Base-by-base conservation (phyloP, 2,113 vertebrate genomes). In the Bos javanicus region DNA sequence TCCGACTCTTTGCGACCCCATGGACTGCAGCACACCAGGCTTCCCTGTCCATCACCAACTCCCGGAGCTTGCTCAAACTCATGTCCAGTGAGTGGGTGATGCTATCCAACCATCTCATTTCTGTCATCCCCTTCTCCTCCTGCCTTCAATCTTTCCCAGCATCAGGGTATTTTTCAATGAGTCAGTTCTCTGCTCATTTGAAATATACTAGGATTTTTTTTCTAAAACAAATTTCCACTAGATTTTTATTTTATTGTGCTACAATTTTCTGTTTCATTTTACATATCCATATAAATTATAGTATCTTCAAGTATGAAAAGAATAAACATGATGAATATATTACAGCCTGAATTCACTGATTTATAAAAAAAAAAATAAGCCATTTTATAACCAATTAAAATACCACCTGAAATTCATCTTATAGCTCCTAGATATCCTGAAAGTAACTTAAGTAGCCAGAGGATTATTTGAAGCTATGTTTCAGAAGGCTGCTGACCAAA, bases 61-160 rank as follows among this genome's bases (percentile, higher is more conserved):
- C 64, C n/a, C 0, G 0, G 64, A 71, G n/a, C 4, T 71, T 36
- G 4, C n/a, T 71, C n/a, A 71, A 21, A 21, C n/a, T 36, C 64
- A 21, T 36, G n/a, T 71, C 17, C 17, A 71, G 4, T 21, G n/a
- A 71, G 64, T 36, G 2, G 0, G 64, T 71, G n/a, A 71, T 71
- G n/a, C 17, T 17, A 21, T 21, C n/a, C n/a, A 36, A 71, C 64
- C n/a, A 71, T 21, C 64, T 71, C 64, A 36, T 21, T n/a, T 71
- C 9, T 36, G n/a, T 71, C n/a, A 71, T 71, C n/a, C 17, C n/a
- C 64, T 71, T 71, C n/a, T 71, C 64, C 64, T 67, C n/a, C n/a
- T 67, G 64, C 64, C 8, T 36, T 67, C 64, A 11, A 5, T 36
- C 33, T 36, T 67, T 67, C 17, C 33, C 16, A 36, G 33, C 1